phyloP scores from a whole-genome alignment of 2,888 invertebrate genomes.

The Campaea margaritaria region DNA sequence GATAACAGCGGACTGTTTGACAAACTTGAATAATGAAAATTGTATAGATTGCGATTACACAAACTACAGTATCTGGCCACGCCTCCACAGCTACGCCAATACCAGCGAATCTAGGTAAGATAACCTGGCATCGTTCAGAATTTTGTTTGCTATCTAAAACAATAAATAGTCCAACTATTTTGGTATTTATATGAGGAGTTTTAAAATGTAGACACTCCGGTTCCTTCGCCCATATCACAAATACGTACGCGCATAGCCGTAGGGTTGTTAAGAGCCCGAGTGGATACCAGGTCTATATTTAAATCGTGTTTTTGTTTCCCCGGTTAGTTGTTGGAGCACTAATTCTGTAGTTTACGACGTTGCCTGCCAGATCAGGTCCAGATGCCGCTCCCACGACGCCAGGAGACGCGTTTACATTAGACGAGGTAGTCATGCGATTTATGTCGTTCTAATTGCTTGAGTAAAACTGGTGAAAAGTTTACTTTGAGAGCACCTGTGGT shows the following conservation, averaged over 20 bases:
- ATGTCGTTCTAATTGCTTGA: not conserved
- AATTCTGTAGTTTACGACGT: conserved; percentile 80
- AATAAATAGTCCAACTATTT: no score
- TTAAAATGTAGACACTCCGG: not conserved
- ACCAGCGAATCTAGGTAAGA: no score
- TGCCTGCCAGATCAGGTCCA: conserved; percentile 68
- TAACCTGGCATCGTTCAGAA: no score
- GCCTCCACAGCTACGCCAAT: no score
- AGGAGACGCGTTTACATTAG: conserved; percentile 61
- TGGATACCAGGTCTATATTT: conserved; percentile 62
- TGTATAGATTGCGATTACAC: not conserved
- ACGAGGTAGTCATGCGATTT: conserved; percentile 10
- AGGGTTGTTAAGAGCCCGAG: conserved; percentile 43
- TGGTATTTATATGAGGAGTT: not conserved
- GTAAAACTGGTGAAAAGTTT: conserved; percentile 3
- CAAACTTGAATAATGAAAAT: no score
- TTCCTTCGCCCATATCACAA: conserved; percentile 14
- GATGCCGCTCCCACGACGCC: conserved; percentile 78
- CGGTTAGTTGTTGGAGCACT: conserved; percentile 70
- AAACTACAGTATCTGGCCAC: no score
- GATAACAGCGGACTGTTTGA: no score
- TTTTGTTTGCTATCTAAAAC: no score
- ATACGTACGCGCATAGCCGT: conserved; percentile 21
- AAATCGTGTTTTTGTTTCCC: conserved; percentile 72
- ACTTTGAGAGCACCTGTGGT: no score